These are phyloP conservation scores for Erebia epiphron DNA, from an alignment of 2,888 invertebrate species.

Conservation along the genomic window DNA sequence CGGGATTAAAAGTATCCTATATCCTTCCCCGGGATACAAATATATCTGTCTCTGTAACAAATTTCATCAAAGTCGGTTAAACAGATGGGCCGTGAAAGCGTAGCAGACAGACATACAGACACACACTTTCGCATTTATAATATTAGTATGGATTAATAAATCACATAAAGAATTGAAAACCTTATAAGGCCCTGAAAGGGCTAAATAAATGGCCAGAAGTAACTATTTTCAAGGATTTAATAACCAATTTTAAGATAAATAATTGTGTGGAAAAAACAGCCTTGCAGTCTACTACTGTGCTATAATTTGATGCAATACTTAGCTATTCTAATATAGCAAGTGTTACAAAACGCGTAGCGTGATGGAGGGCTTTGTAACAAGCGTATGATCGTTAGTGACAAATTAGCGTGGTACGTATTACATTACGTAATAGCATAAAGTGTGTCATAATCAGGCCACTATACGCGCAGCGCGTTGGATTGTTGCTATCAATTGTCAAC, in stretches of 20 bases:
- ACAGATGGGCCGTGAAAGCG: too few species aligned
- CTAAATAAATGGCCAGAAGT: too few species aligned
- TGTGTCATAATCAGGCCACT: slow-evolving; percentile 18
- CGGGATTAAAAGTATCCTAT: too few species aligned
- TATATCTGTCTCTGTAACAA: too few species aligned
- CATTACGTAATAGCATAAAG: slow-evolving; percentile 12
- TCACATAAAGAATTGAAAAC: too few species aligned
- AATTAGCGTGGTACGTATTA: slow-evolving; percentile 10
- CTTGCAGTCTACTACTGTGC: neutral
- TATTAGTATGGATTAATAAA: too few species aligned
- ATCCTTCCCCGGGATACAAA: too few species aligned
- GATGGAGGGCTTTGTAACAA: slow-evolving; percentile 4
- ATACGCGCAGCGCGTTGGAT: neutral
- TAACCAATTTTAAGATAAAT: too few species aligned
- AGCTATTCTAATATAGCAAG: slow-evolving; percentile 12
- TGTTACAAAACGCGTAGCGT: slow-evolving; percentile 11
- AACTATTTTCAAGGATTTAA: neutral
- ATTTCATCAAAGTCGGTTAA: too few species aligned
- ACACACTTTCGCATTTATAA: too few species aligned
- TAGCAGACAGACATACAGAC: too few species aligned
- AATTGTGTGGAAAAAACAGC: neutral
- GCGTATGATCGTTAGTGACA: slow-evolving; percentile 23
- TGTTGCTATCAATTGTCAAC: neutral
- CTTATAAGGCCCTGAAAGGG: too few species aligned
- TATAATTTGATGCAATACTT: slow-evolving; percentile 5